Percentiles rank a stretch among this genome's conserved stretches.
phyloP scores from a whole-genome alignment of 2,888 invertebrate species.

The Drosophila greeni region DNA sequence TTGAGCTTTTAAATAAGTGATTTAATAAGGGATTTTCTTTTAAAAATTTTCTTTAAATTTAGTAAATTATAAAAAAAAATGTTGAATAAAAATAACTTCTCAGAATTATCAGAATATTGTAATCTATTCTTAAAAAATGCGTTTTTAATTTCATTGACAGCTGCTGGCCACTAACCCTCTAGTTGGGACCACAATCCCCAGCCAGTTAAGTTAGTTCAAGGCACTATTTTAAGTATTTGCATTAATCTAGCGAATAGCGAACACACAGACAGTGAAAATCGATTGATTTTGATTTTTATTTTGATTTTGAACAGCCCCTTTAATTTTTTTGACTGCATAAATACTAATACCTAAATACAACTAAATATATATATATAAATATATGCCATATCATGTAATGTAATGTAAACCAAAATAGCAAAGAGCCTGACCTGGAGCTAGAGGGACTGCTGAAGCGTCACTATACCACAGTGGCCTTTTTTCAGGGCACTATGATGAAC shows the following conservation, averaged over 20 bases:
- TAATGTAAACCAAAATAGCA: constrained; percentile 83
- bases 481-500: constrained; percentile 99
- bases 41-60: not conserved
- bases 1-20: no score
- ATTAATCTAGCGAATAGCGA: constrained; percentile 43
- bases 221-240: constrained; percentile 61
- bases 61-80: no score
- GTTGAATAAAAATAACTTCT: no score
- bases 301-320: constrained; percentile 19
- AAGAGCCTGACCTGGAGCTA: constrained; percentile 99
- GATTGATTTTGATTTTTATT: constrained; percentile 6
- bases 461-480: constrained; percentile 99
- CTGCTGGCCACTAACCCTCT: constrained; percentile 26
- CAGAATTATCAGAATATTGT: no score
- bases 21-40: not conserved
- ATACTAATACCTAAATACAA: constrained; percentile 27
- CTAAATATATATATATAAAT: constrained; percentile 18
- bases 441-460: constrained; percentile 99
- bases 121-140: not conserved
- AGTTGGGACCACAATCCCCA: constrained; percentile 38
- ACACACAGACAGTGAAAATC: constrained; percentile 18
- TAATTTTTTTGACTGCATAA: constrained; percentile 15
- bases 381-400: constrained; percentile 52
- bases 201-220: constrained; percentile 55
- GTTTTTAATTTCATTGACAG: not conserved